Evolutionary conservation across 2,797 vertebrate genomes (phyloP).

Genomic region (Acropternis orthonyx): DNA sequence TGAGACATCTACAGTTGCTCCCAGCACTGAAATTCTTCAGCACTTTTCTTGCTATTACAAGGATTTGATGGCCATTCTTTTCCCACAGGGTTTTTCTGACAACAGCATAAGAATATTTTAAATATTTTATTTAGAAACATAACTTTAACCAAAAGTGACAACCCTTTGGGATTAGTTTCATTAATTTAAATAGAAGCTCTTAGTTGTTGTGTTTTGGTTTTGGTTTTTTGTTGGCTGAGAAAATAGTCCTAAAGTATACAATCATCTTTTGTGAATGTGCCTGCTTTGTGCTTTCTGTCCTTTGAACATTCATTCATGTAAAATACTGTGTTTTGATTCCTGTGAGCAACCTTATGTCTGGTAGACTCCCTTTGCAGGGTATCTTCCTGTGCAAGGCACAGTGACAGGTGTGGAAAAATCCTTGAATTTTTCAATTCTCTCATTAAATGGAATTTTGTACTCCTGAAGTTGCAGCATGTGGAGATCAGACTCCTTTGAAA

Average conservation of each 20-base stretch:
- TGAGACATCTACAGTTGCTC: background rate
- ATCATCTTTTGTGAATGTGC: background rate
- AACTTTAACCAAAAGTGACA: background rate
- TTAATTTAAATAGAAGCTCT: background rate
- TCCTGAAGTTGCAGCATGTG: background rate
- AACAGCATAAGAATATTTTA: background rate
- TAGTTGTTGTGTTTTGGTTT: background rate
- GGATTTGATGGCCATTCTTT: background rate
- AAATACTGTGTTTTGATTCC: background rate
- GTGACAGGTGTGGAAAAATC: background rate
- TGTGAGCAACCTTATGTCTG: background rate
- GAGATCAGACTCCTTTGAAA: background rate
- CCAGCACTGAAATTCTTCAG: background rate
- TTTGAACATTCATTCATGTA: background rate
- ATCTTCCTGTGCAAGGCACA: background rate
- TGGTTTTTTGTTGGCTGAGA: background rate
- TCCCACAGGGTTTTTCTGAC: background rate
- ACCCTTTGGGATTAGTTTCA: background rate
- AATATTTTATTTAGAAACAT: conserved; percentile 1
- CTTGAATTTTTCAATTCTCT: background rate
- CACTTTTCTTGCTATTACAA: background rate
- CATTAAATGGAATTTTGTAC: background rate
- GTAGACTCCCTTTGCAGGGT: background rate
- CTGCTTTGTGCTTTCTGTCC: background rate
- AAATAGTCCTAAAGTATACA: background rate